Conservation (phyloP, 2,797 vertebrate species). For the Sitta carolinensis region DNA sequence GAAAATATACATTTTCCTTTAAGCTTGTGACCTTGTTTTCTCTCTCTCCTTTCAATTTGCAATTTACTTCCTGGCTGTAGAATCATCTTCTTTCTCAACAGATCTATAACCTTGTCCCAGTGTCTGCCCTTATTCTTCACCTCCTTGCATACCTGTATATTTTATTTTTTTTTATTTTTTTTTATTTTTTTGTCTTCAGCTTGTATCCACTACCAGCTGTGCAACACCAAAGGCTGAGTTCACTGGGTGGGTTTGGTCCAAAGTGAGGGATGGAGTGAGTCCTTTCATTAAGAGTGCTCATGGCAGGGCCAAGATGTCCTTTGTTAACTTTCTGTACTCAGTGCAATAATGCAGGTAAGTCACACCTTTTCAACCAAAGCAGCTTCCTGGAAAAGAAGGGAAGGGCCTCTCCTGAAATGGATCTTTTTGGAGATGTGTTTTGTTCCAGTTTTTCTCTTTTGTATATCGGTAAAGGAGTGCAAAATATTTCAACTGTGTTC, state of each 20-base stretch:
- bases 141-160: not conserved
- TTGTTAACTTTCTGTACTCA: not conserved
- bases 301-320: not conserved
- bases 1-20: not conserved
- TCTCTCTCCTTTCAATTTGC: not conserved
- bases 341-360: not conserved
- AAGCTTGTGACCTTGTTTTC: not conserved
- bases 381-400: not conserved
- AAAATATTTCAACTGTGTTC: not conserved
- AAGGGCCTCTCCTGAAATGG: not conserved
- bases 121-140: not conserved
- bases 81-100: not conserved
- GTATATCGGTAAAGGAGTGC: not conserved
- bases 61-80: slow-evolving; percentile 11
- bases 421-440: not conserved
- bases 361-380: not conserved
- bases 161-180: not conserved
- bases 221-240: not conserved
- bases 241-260: not conserved
- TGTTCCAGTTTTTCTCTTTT: not conserved
- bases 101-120: not conserved
- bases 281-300: not conserved
- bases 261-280: not conserved
- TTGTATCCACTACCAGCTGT: not conserved
- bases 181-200: not conserved